These are phyloP conservation scores for Celastrina argiolus DNA, from an alignment of 2,888 invertebrate genomes.

Conservation along the genomic window DNA sequence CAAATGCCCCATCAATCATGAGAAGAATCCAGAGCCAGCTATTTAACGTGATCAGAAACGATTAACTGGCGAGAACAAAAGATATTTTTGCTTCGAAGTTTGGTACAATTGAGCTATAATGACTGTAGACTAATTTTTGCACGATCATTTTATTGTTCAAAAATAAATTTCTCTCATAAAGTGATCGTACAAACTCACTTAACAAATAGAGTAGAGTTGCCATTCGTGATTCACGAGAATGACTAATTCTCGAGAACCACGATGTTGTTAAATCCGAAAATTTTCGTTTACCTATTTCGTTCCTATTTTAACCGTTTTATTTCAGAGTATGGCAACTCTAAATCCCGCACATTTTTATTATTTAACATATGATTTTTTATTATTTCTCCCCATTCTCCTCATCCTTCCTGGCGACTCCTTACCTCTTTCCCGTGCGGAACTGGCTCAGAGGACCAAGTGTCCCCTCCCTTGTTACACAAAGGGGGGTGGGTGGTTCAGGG, in stretches of 20 bases:
- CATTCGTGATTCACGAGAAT: conserved; percentile 13
- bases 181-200: conserved; percentile 25
- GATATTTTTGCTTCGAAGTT: conserved; percentile 50
- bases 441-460: conserved; percentile 40
- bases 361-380: conserved; percentile 38
- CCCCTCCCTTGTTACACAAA: conserved; percentile 41
- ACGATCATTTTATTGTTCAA: conserved; percentile 29
- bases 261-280: neutral
- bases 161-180: conserved; percentile 19
- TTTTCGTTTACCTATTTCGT: conserved; percentile 11
- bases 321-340: conserved; percentile 33
- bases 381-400: conserved; percentile 42
- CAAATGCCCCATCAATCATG: conserved; percentile 69
- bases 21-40: conserved; percentile 46
- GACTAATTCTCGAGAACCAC: neutral
- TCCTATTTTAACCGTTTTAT: conserved; percentile 16
- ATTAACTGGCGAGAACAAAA: conserved; percentile 58
- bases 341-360: conserved; percentile 40
- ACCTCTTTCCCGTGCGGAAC: conserved; percentile 43
- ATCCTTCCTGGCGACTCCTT: conserved; percentile 44
- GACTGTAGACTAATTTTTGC: conserved; percentile 31
- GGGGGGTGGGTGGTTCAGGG: conserved; percentile 44
- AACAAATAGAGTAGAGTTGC: conserved; percentile 25
- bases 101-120: conserved; percentile 39
- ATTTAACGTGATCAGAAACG: conserved; percentile 51